Conservation (phyloP, 2,797 vertebrate species). For the Acestrorhynchus altus region DNA sequence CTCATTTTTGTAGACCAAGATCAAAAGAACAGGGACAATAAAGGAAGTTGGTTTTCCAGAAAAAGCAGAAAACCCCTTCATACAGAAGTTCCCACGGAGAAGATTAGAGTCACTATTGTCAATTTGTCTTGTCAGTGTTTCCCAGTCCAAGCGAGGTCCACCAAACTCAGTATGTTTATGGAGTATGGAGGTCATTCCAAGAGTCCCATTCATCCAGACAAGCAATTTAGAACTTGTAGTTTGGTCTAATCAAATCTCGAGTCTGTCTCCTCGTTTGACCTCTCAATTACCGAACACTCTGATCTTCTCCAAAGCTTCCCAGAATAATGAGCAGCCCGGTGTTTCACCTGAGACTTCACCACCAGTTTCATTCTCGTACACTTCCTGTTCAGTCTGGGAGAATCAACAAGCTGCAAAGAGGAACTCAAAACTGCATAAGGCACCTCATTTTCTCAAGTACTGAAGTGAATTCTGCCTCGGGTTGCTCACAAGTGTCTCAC, state of each 20-base stretch:
- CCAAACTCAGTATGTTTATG: too few species aligned
- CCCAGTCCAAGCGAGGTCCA: too few species aligned
- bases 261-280: conserved; percentile 5
- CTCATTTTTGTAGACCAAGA: not conserved
- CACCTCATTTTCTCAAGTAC: not conserved
- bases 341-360: not conserved
- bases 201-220: too few species aligned
- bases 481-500: not conserved
- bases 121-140: too few species aligned
- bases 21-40: not conserved
- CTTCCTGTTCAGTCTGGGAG: conserved; percentile 39
- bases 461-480: not conserved
- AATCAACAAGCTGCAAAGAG: not conserved
- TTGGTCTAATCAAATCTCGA: not conserved
- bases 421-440: conserved; percentile 8
- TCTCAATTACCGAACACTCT: conserved; percentile 9
- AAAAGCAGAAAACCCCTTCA: not conserved
- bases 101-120: too few species aligned
- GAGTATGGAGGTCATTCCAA: too few species aligned
- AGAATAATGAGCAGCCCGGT: not conserved
- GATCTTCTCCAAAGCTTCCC: conserved; percentile 2
- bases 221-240: too few species aligned
- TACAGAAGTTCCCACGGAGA: not conserved
- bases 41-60: not conserved
- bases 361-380: conserved; percentile 21